These are phyloP conservation scores for Capromys pilorides DNA, from an alignment of 2,797 vertebrate species.

Conservation along the genomic window DNA sequence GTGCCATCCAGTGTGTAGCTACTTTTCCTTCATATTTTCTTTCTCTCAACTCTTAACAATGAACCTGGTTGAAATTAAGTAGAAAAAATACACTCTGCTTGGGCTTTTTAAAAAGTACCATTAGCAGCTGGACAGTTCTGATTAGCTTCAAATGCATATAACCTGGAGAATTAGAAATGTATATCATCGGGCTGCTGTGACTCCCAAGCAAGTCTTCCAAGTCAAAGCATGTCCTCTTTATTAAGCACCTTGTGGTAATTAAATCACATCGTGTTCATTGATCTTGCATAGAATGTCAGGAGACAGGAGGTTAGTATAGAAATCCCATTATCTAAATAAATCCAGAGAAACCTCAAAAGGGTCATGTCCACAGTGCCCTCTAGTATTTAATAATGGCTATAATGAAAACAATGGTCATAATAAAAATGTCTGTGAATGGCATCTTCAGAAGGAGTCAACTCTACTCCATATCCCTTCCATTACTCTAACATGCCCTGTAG, in stretches of 20 bases:
- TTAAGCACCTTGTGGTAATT: background rate
- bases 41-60: conserved; percentile 2
- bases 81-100: background rate
- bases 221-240: background rate
- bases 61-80: conserved; percentile 50
- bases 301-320: conserved; percentile 48
- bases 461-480: background rate
- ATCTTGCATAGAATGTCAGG: conserved; percentile 26
- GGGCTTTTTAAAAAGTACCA: background rate
- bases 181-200: background rate
- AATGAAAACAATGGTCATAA: background rate
- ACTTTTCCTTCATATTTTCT: background rate
- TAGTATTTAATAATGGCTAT: conserved; percentile 14
- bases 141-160: conserved; percentile 20
- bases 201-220: background rate
- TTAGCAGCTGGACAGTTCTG: background rate
- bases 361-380: background rate
- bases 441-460: background rate
- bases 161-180: background rate
- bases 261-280: background rate
- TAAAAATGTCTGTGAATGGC: background rate
- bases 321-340: conserved; percentile 63
- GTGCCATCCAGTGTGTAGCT: conserved; percentile 36
- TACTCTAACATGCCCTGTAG: background rate
- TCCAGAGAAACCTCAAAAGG: conserved; percentile 14